Percentiles rank a stretch among this genome's conserved stretches.
Evolutionary conservation across 2,888 invertebrate genomes (phyloP).

Genomic region (Ichneumoninae sp.): DNA sequence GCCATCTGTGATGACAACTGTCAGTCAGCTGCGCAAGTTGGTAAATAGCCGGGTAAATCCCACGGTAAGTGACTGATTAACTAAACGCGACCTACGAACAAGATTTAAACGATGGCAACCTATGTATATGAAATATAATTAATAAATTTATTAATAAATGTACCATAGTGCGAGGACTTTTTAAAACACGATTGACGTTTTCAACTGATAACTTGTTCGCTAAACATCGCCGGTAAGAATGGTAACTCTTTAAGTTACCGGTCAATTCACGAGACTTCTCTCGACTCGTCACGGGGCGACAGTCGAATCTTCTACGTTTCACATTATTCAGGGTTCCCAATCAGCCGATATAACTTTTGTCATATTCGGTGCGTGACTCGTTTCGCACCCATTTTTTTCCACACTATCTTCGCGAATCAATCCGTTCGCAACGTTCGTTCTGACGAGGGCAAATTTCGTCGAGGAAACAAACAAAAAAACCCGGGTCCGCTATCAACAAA

Average conservation of each 20-base stretch:
- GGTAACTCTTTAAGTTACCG: too few species aligned
- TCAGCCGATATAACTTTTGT: not conserved
- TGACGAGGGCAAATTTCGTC: not conserved
- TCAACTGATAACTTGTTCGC: too few species aligned
- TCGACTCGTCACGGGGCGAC: not conserved
- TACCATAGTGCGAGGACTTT: not conserved
- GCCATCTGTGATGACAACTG: not conserved
- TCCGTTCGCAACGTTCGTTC: constrained; percentile 41
- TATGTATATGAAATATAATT: too few species aligned
- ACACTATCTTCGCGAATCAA: not conserved
- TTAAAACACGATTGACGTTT: too few species aligned
- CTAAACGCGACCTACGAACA: too few species aligned
- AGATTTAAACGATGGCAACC: too few species aligned
- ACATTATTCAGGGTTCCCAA: not conserved
- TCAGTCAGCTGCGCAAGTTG: not conserved
- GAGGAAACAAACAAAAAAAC: not conserved
- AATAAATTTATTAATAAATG: not conserved
- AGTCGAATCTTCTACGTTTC: not conserved
- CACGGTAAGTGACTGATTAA: too few species aligned
- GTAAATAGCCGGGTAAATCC: too few species aligned
- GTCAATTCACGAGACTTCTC: too few species aligned
- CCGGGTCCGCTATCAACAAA: constrained; percentile 8
- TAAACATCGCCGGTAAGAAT: too few species aligned
- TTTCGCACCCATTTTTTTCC: constrained; percentile 12
- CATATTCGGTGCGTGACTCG: not conserved